Evolutionary conservation across 1,140 invertebrate genomes (phyloP), one percentile per base, ranked within the genome.

Genomic region (Hylyphantes graminicola): DNA sequence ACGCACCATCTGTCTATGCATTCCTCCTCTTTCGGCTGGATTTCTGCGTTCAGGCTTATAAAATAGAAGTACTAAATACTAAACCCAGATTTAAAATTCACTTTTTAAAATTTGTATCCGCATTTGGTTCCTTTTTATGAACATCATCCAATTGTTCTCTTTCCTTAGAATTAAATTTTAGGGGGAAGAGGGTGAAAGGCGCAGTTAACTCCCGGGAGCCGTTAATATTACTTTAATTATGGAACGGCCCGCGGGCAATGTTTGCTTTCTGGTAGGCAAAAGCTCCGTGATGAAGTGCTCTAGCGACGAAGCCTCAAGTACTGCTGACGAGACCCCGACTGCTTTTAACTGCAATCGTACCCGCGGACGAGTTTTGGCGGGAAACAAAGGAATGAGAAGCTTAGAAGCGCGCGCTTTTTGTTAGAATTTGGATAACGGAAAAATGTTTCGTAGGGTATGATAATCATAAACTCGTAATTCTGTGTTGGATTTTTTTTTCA

Each of bases 171-270:
- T 81, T 81, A 81, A 81, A 81, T 81, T 81, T 54, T 48, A 83
- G 55, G 67, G 55, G 61, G 67, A n/a, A 59, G 51, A n/a, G 61
- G 72, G 70, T 63, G 59, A 73, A 83, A 81, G 73, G 79, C 80
- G 61, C 65, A 75, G 80, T 83, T 83, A 81, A 81, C 79, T 81
- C 35, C 35, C 73, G 63, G 79, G 73, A 70, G 70, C 80, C 80
- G 80, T 75, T 83, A 83, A 83, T 83, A 83, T 83, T 83, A 72
- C 80, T 83, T 83, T 83, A 83, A 83, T 83, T 83, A 83, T 83
- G 72, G 72, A 72, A 55, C 72, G 48, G 70, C 80, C 35, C 80
- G 80, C 50, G 70, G 70, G 80, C 80, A 74, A 83, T 83, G 80
- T 83, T 83, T 83, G 80, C 80, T 83, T 83, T 83, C 70, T 83